Base-by-base conservation (phyloP, 2,797 vertebrate genomes). In the Melanogrammus aeglefinus region DNA sequence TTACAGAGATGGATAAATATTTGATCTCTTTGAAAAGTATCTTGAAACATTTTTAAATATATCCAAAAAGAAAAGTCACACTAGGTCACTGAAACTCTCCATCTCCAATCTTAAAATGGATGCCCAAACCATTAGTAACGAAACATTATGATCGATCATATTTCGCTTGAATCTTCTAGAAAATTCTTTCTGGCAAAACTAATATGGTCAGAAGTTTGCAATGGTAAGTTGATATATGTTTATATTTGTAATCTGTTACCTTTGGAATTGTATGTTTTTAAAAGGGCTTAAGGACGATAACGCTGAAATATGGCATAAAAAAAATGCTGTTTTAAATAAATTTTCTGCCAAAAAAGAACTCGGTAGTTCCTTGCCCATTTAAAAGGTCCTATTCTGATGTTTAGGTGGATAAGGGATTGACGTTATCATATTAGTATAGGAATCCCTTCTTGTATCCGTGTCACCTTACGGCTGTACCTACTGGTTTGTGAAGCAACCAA, bases 401-500 rank as follows among this genome's bases (percentile, higher is more conserved):
- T 79, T 79, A 69, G 24, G 44, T 82, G 69, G 44, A 78, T 77
- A 79, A 75, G 80, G 72, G 73, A 75, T 39, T 39, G 38, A 9
- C 38, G 9, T 10, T 39, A 39, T 78, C 69, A 72, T 51, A 80
- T 88, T 82, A 88, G 84, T 87, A 27, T 12, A 69, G 24, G 63
- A 69, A 27, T 69, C 63, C n/a, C 63, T 63, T 51, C 36, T 76
- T 81, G 75, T 84, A 14, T 78, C 79, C 35, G 44, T 24, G 75
- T 79, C 81, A 74, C 79, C 44, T 92, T 92, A 91, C 91, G 88
- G 88, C 81, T 92, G 92, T 94, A 92, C 92, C 92, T 94, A 92
- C 92, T 94, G 93, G 92, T 94, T 91, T 93, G 91, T 90, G 85
- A 86, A 86, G 90, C 92, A 93, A 93, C 92, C 92, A 90, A 79